Conservation (phyloP, 2,797 vertebrate genomes). For the Aphelocoma californica region DNA sequence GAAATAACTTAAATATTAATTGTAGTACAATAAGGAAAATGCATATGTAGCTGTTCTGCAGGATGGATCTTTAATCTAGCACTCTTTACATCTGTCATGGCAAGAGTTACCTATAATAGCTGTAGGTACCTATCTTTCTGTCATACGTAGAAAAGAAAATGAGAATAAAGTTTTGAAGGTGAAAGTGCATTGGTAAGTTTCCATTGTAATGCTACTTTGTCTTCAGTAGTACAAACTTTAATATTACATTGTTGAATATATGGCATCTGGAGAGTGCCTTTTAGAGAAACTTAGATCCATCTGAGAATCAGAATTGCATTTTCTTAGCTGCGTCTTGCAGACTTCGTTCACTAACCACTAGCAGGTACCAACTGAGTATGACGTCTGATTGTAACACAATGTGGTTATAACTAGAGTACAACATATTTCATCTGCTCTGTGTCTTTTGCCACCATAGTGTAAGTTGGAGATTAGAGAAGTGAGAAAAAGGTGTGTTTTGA, state of each 20-base stretch:
- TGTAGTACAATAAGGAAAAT: neutral
- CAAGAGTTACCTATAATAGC: neutral
- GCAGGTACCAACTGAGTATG: neutral
- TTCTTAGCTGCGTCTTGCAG: neutral
- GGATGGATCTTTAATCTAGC: neutral
- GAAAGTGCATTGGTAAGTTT: neutral
- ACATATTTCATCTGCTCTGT: neutral
- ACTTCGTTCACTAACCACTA: neutral
- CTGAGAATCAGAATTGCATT: neutral
- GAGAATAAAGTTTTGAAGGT: neutral
- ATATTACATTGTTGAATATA: accelerated
- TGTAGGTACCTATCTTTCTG: neutral
- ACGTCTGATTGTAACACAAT: neutral
- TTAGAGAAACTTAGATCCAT: neutral
- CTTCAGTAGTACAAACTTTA: neutral
- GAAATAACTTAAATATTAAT: neutral
- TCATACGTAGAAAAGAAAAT: neutral
- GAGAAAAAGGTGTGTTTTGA: neutral
- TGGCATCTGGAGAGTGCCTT: neutral
- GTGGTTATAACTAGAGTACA: neutral
- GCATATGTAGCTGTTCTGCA: neutral
- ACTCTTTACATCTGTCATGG: neutral
- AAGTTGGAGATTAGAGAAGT: neutral
- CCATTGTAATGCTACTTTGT: neutral
- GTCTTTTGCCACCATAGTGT: neutral